These are phyloP conservation scores for Lithophane leautieri DNA, from an alignment of 2,888 invertebrate species.

Conservation along the genomic window DNA sequence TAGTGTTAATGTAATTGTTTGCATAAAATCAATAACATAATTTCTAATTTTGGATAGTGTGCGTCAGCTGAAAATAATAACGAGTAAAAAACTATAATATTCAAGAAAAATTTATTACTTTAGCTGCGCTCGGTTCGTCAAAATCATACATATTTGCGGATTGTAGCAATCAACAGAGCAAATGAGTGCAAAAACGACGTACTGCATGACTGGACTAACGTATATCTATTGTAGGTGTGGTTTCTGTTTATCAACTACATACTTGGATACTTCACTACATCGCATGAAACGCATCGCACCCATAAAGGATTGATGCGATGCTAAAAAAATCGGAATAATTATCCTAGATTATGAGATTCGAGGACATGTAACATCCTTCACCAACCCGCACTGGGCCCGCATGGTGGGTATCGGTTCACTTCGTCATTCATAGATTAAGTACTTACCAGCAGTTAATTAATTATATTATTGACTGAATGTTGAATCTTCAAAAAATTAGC, in stretches of 20 bases:
- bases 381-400: not conserved
- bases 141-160: not conserved
- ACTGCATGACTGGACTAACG: not conserved
- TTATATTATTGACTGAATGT: not conserved
- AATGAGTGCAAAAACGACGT: not conserved
- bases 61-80: slow-evolving; percentile 30
- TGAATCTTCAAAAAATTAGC: not conserved
- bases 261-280: not conserved
- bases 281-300: not conserved
- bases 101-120: too few species aligned
- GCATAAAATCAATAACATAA: not conserved
- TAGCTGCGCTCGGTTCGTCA: not conserved
- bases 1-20: slow-evolving; percentile 33
- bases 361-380: not conserved
- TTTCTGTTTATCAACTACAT: too few species aligned
- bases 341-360: not conserved
- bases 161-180: not conserved
- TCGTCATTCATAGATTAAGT: not conserved
- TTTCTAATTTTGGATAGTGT: slow-evolving; percentile 5
- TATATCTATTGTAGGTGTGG: too few species aligned
- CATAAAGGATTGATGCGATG: not conserved
- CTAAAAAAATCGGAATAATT: not conserved
- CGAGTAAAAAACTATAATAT: not conserved
- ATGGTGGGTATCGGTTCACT: not conserved
- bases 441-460: not conserved